A percentile compares a stretch with the other conserved stretches of the same genome.
Evolutionary conservation across 2,888 invertebrate genomes (phyloP).

Genomic region (Cataglyphis altisquamis): DNA sequence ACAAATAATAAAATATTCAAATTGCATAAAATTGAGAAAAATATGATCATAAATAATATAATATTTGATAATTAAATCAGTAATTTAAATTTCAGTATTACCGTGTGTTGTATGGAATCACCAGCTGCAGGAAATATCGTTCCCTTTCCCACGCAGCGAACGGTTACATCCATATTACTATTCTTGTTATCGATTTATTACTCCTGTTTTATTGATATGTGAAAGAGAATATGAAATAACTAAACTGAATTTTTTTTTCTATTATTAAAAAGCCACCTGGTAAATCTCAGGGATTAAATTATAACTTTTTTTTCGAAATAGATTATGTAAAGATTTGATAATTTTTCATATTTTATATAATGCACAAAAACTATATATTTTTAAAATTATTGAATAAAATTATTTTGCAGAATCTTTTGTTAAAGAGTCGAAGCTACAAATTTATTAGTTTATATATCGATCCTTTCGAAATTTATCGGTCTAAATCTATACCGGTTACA

Average conservation of each 20-base stretch:
- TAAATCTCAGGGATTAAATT: neutral
- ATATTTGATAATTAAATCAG: neutral
- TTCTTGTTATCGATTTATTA: constrained; percentile 2
- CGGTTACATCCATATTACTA: neutral
- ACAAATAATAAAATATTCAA: neutral
- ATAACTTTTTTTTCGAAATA: neutral
- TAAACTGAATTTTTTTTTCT: neutral
- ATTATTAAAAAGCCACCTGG: neutral
- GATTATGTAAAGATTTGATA: neutral
- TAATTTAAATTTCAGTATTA: neutral
- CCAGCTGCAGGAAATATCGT: constrained; percentile 20
- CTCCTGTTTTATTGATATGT: neutral
- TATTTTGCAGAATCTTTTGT: neutral
- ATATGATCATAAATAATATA: constrained; percentile 2
- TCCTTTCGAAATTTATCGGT: neutral
- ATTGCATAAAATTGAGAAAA: neutral
- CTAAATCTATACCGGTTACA: neutral
- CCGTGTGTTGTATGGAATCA: neutral
- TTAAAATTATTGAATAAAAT: neutral
- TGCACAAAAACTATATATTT: neutral
- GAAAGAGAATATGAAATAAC: neutral
- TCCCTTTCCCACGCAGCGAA: neutral
- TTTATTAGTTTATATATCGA: neutral
- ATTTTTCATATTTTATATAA: neutral
- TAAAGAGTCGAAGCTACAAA: neutral